Evolutionary conservation across 2,797 vertebrate species (phyloP), one percentile per base, ranked within the genome.

Genomic region (Geotrypetes seraphini): DNA sequence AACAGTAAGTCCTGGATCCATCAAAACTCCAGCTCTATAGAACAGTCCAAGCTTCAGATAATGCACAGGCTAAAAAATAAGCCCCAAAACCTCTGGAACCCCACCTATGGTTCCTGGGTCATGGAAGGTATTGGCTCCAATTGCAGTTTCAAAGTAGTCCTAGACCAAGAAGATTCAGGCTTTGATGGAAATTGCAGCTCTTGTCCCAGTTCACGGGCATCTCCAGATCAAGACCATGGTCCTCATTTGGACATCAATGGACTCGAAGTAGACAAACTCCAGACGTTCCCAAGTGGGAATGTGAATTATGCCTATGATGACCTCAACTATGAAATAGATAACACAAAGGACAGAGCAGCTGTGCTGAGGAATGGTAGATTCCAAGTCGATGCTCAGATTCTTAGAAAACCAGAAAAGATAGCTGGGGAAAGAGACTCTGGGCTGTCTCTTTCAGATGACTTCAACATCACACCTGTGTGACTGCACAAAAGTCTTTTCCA

Each of bases 21-120:
- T 10, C 55, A 76, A 44, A 82, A 75, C 40, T 57, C 54, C 55
- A 55, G 22, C 51, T 62, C 47, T 71, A 46, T 80, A 45, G 67
- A 73, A 56, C 73, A 73, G 65, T 61, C 8, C 56, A 44, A 44
- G 81, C 60, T 27, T 82, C 77, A 13, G 66, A 66, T 35, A 52
- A 62, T 57, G 11, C 87, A 92, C 55, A 87, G 66, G 74, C 57
- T 88, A 50, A 90, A 88, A 63, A 93, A 93, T 70, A 90, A 93
- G 74, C 88, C 83, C 1, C 91, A 90, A 74, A 92, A 90, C 39
- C 78, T 94, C 47, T 96, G 89, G 91, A 93, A 97, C 72, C 92
- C 88, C 36, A 94, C 91, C 0, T 96, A 89, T 1, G 89, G 86
- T 19, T 93, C 92, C 1, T 93, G 89, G 87, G 81, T 90, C 36